Percentiles rank a stretch among this genome's conserved stretches.
Conservation (phyloP, 2,797 vertebrate genomes). For the Crenuchus spilurus region DNA sequence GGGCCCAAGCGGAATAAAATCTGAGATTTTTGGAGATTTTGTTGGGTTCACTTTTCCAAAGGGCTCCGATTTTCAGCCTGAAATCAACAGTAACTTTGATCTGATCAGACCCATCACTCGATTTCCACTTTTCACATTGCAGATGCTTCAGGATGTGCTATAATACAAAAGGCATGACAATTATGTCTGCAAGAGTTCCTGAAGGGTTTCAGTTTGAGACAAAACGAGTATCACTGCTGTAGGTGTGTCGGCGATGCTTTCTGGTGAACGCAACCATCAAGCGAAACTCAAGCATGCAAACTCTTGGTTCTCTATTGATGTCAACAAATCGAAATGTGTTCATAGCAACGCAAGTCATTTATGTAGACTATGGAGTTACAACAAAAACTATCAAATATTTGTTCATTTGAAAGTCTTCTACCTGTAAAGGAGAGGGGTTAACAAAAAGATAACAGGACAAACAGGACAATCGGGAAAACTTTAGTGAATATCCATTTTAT, state of each 20-base stretch:
- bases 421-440: not conserved
- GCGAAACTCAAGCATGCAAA: not conserved
- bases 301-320: not conserved
- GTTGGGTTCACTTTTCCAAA: not conserved
- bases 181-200: not conserved
- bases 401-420: not conserved
- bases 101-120: no score
- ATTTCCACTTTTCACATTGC: not conserved
- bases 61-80: no score
- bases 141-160: not conserved
- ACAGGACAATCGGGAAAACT: constrained; percentile 8
- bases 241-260: not conserved
- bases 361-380: not conserved
- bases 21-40: not conserved
- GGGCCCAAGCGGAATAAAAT: not conserved
- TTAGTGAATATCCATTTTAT: constrained; percentile 76
- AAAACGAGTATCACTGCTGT: not conserved
- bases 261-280: not conserved
- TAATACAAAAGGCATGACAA: constrained; percentile 1
- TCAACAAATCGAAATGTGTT: not conserved
- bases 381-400: not conserved
- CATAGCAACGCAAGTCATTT: not conserved
- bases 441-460: not conserved
- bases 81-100: no score
- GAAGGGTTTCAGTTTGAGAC: not conserved